These are phyloP conservation scores for Ceratosolen fusciceps DNA, from an alignment of 1,140 invertebrate genomes.

Conservation along the genomic window DNA sequence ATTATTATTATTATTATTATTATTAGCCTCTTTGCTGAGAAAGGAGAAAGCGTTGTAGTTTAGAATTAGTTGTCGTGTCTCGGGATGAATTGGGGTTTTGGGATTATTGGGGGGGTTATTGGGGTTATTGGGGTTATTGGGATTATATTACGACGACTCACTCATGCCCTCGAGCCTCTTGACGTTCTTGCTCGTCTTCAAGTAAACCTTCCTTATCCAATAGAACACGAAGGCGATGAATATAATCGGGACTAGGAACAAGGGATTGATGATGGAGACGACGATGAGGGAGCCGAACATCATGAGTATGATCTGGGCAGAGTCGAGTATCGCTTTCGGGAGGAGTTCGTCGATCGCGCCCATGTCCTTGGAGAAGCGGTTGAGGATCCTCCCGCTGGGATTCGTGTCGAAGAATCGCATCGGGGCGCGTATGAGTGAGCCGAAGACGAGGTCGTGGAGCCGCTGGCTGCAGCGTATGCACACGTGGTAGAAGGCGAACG, in stretches of 20 bases:
- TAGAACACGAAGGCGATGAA: conserved; percentile 81
- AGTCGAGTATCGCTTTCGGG: conserved; percentile 85
- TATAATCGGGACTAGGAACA: conserved; percentile 80
- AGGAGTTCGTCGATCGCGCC: conserved; percentile 89
- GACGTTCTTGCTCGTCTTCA: conserved; percentile 86
- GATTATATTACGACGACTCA: conserved; percentile 63
- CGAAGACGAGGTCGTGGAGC: conserved; percentile 80
- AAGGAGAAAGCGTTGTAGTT: too few relatives aligned
- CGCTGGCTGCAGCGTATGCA: conserved; percentile 77
- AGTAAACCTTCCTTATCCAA: conserved; percentile 82
- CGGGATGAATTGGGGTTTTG: too few relatives aligned
- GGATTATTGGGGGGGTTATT: too few relatives aligned
- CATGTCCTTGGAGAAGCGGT: conserved; percentile 84
- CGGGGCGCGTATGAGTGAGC: conserved; percentile 71
- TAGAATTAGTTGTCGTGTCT: too few relatives aligned
- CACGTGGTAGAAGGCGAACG: conserved; percentile 76
- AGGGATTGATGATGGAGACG: conserved; percentile 82
- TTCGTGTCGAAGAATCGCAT: conserved; percentile 88
- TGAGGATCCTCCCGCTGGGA: conserved; percentile 81
- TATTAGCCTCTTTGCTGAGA: too few relatives aligned
- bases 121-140: too few relatives aligned
- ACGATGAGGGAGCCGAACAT: conserved; percentile 77
- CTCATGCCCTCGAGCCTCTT: conserved; percentile 88
- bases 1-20: too few relatives aligned
- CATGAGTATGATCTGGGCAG: conserved; percentile 78